Evolutionary conservation across 1,140 invertebrate genomes (phyloP).

Genomic region (Penaeus chinensis): DNA sequence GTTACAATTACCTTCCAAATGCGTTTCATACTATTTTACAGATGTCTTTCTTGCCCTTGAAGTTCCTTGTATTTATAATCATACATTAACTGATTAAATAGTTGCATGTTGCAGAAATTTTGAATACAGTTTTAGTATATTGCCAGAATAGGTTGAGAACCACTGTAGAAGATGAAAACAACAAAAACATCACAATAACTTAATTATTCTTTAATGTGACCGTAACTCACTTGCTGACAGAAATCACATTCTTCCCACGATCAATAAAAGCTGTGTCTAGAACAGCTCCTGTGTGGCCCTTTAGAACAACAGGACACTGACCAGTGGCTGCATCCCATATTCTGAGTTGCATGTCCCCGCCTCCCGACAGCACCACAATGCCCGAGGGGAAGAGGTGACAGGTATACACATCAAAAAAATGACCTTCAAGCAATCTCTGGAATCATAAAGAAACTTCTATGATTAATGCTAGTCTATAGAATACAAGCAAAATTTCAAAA

Average conservation of each 20-base stretch:
- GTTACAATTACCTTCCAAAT: too few relatives aligned
- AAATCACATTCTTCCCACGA: conserved; percentile 79
- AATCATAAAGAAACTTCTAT: neutral
- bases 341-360: conserved; percentile 78
- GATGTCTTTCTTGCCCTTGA: too few relatives aligned
- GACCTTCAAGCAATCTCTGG: conserved; percentile 75
- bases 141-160: too few relatives aligned
- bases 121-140: too few relatives aligned
- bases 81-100: too few relatives aligned
- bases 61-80: too few relatives aligned
- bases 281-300: conserved; percentile 77
- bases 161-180: too few relatives aligned
- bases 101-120: too few relatives aligned
- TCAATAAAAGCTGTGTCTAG: conserved; percentile 77
- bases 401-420: conserved; percentile 78
- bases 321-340: conserved; percentile 80
- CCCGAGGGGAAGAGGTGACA: conserved; percentile 81
- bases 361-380: conserved; percentile 76
- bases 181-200: neutral
- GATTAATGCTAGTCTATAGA: neutral
- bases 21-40: too few relatives aligned
- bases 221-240: conserved; percentile 74
- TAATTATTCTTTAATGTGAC: conserved; percentile 16
- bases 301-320: conserved; percentile 76
- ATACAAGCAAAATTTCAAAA: neutral